Evolutionary conservation across 2,888 invertebrate genomes (phyloP).

Genomic region (Drosophila sordidapex): DNA sequence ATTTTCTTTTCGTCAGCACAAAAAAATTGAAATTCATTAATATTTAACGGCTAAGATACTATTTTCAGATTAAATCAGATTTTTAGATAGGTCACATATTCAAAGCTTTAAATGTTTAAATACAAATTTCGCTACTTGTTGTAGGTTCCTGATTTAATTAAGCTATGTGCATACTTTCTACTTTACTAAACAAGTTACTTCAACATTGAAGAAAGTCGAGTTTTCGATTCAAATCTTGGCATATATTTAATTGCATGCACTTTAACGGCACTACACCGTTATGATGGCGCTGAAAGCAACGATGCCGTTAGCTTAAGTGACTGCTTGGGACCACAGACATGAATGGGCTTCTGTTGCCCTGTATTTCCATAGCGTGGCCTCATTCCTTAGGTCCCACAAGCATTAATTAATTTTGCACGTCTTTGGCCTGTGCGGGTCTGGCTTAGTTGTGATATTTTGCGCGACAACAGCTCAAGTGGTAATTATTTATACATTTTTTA

Average conservation of each 20-base stretch:
- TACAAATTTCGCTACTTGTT: not conserved
- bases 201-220: not conserved
- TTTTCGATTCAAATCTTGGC: slow-evolving; percentile 1
- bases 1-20: too few species aligned
- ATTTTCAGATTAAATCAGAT: not conserved
- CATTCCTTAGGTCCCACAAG: slow-evolving; percentile 7
- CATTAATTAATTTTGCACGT: slow-evolving; percentile 42
- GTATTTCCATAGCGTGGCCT: slow-evolving; percentile 1
- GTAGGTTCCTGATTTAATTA: not conserved
- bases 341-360: slow-evolving; percentile 6
- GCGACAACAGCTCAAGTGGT: slow-evolving; percentile 54
- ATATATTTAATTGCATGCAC: slow-evolving; percentile 56
- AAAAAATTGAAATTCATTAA: too few species aligned
- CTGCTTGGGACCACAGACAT: slow-evolving; percentile 7
- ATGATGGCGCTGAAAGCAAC: slow-evolving; percentile 18
- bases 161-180: not conserved
- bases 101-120: not conserved
- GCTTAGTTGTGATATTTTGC: slow-evolving; percentile 70
- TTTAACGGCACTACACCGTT: slow-evolving; percentile 32
- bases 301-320: slow-evolving; percentile 17
- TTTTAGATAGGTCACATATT: not conserved
- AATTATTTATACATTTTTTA: slow-evolving; percentile 58
- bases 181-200: not conserved
- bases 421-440: slow-evolving; percentile 26
- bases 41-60: too few species aligned